Evolutionary conservation across 2,888 invertebrate species (phyloP).

Genomic region (Argyresthia goedartella): DNA sequence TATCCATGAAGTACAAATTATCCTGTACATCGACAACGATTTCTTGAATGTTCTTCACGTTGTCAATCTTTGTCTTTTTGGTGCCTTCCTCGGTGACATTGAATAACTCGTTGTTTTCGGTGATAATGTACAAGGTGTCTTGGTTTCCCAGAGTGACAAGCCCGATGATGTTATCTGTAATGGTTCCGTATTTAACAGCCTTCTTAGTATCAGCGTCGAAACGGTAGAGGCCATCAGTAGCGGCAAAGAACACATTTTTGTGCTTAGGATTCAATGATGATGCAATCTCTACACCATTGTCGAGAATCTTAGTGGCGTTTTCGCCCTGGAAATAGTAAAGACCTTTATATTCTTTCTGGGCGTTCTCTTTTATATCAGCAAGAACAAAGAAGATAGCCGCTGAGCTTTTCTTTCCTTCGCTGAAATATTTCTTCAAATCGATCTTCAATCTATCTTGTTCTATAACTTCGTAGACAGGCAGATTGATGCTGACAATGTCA

Average conservation of each 20-base stretch:
- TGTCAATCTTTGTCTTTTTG: conserved; percentile 28
- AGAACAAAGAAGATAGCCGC: conserved; percentile 31
- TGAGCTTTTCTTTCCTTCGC: too few species aligned
- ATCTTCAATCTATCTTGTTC: too few species aligned
- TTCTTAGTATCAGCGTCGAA: conserved; percentile 8
- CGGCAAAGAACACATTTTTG: conserved; percentile 12
- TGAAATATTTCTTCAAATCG: too few species aligned
- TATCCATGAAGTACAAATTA: conserved; percentile 36
- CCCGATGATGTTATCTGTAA: conserved; percentile 18
- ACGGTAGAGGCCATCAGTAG: conserved; percentile 15
- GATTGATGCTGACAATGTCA: too few species aligned
- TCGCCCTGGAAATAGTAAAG: conserved; percentile 19
- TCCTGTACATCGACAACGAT: conserved; percentile 35
- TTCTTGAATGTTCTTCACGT: conserved; percentile 30
- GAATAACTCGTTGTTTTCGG: conserved; percentile 31
- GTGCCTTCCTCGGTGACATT: conserved; percentile 39
- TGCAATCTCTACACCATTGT: conserved; percentile 10
- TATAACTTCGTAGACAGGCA: too few species aligned
- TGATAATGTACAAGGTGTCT: conserved; percentile 35
- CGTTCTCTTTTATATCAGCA: conserved; percentile 21
- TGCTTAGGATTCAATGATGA: conserved; percentile 12
- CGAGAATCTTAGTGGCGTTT: conserved; percentile 14
- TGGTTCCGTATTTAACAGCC: conserved; percentile 17
- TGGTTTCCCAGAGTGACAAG: conserved; percentile 14
- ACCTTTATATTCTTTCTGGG: conserved; percentile 22